A percentile compares a stretch with the other conserved stretches of the same genome.
These are phyloP conservation scores for Polypedilum vanderplanki DNA, from an alignment of 1,140 invertebrate species.

Conservation along the genomic window DNA sequence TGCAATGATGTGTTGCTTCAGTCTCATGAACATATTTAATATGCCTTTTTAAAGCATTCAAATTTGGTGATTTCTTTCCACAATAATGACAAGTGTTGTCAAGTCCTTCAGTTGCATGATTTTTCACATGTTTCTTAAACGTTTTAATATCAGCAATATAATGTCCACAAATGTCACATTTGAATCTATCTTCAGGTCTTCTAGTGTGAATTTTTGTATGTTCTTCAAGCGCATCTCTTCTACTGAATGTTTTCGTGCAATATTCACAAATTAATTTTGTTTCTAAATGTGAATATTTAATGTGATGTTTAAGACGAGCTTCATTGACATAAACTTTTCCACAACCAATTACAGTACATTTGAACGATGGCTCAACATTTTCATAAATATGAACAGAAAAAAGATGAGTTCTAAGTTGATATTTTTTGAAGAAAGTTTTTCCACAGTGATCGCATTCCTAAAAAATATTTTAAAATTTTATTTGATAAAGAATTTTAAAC, in stretches of 20 bases:
- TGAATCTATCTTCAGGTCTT: background rate
- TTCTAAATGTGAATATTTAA: background rate
- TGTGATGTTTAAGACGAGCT: background rate
- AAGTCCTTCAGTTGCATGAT: constrained; percentile 35
- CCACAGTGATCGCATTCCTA: constrained; percentile 39
- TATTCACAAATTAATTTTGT: constrained; percentile 31
- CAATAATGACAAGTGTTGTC: constrained; percentile 37
- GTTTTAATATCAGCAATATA: background rate
- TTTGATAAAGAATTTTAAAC: background rate
- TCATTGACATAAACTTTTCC: background rate
- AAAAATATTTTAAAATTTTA: background rate
- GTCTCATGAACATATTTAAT: constrained; percentile 39
- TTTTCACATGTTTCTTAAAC: background rate
- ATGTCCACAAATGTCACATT: constrained; percentile 17
- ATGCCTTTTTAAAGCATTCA: constrained; percentile 40
- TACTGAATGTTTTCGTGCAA: background rate
- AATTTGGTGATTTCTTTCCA: constrained; percentile 40
- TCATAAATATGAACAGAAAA: background rate
- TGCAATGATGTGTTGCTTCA: constrained; percentile 36
- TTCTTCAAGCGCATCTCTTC: constrained; percentile 34
- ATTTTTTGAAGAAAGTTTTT: constrained; percentile 37
- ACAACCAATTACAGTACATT: background rate
- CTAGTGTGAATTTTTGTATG: constrained; percentile 38
- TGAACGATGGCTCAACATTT: constrained; percentile 32
- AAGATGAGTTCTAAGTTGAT: constrained; percentile 31